Conservation (phyloP, 1,140 invertebrate genomes). For the Galleria mellonella region DNA sequence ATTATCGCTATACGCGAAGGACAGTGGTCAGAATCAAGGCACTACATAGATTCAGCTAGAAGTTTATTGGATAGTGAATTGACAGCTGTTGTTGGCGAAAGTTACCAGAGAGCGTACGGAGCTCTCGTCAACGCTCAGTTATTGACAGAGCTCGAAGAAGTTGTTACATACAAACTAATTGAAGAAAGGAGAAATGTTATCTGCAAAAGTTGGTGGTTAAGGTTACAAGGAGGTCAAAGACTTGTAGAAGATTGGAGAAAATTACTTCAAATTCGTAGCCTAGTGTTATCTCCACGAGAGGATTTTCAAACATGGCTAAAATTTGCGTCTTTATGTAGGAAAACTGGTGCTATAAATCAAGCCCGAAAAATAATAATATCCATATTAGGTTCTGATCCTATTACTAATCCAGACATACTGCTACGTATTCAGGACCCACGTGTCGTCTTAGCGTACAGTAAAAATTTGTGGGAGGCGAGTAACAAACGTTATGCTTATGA, state of each 20-base stretch:
- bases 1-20: conserved; percentile 94
- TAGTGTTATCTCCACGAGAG: conserved; percentile 94
- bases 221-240: conserved; percentile 94
- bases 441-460: conserved; percentile 94
- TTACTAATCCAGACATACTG: conserved; percentile 77
- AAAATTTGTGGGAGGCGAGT: conserved; percentile 93
- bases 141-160: conserved; percentile 97
- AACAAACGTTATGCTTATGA: conserved; percentile 84
- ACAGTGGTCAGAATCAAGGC: conserved; percentile 84
- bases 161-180: conserved; percentile 95
- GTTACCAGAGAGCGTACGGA: conserved; percentile 97
- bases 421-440: conserved; percentile 85
- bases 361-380: conserved; percentile 94
- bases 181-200: conserved; percentile 90
- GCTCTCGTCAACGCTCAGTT: conserved; percentile 98
- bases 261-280: conserved; percentile 94
- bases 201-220: conserved; percentile 95
- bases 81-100: conserved; percentile 97
- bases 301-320: conserved; percentile 98
- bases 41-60: conserved; percentile 91
- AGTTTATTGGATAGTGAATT: conserved; percentile 96
- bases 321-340: conserved; percentile 97
- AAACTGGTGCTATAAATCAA: conserved; percentile 89
- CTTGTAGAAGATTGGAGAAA: conserved; percentile 98
- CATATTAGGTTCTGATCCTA: conserved; percentile 88